Evolutionary conservation across 2,888 invertebrate species (phyloP), one percentile per base, ranked within the genome.

Genomic region (Caenorhabditis sinica): DNA sequence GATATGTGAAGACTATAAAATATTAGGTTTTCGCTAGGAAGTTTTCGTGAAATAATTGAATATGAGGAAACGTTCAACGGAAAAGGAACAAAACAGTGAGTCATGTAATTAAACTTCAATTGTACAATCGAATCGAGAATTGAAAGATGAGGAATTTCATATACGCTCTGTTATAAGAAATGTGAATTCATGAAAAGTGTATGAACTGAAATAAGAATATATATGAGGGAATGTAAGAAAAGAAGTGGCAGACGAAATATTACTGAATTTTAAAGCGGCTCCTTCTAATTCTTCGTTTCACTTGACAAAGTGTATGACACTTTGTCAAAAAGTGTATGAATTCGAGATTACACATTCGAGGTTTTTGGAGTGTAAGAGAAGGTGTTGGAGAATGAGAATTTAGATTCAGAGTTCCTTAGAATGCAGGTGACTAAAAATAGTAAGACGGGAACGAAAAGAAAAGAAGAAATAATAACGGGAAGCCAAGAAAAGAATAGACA

Each of bases 241-340:
- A 36, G 40, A 61, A 61, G 20, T 8, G 15, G 36, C 2, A 28
- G 23, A 33, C 40, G 61, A 25, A 15, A 23, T 28, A 25, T 36
- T 43, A 63, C 43, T 63, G 63, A 63, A 63, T 63, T 43, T 43
- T 23, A 17, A 43, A 43, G 6, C 25, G 40, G 23, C 9, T 17
- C 23, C 20, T 25, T 63, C 63, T 23, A 63, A 63, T 43, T 63
- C 43, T 56, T 25, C 23, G 23, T 43, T 43, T 23, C 40, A 40
- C 9, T 40, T 43, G 15, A 28, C 25, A 56, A 28, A 61, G 15
- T 15, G 20, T 49, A 36, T 23, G 25, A 63, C 43, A 40, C 36
- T 43, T 43, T 43, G 63, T 63, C 63, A 63, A 63, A 43, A 63
- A 43, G 43, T 43, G 43, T 63, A 63, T 63, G 63, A 63, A 63